Base-by-base conservation (phyloP, 92 coral and sea anemone genomes). In the Heteractis magnifica region DNA sequence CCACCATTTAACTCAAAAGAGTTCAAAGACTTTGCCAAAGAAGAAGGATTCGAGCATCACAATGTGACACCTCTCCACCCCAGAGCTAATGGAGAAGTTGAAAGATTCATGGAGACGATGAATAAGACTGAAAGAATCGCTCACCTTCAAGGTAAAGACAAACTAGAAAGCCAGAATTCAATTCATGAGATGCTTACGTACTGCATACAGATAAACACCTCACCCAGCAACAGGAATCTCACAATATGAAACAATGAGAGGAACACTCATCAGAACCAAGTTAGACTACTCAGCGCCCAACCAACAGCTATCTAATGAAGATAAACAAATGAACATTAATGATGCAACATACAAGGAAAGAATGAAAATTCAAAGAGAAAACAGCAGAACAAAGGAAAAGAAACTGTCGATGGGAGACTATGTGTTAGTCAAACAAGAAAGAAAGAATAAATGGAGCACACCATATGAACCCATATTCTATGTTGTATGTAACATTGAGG, bases 171-270 rank as follows among this genome's bases (percentile, higher is more conserved):
- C n/a, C n/a, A n/a, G n/a, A n/a, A n/a, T n/a, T 74, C 90, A 10
- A 77, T 89, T 5, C 92, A 91, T 10, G 92, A 89, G 65, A 89
- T 91, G 94, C 89, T 89, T 1, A 81, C 65, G n/a, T n/a, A n/a
- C n/a, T 3, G 88, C 88, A 55, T 91, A 82, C 86, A 91, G 94
- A 83, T 85, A 86, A 71, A 88, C 90, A 78, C 92, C 90, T 19
- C 94, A 85, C 71, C 90, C 92, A 74, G 92, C 90, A 49, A 91
- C 92, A 82, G 93, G 91, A 76, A 74, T 84, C 81, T 50, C 91
- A 81, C 86, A 87, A 8, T 88, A 85, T 51, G 87, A 85, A 82
- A 88, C 88, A 70, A 78, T 85, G 75, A 85, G 81, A 23, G 90
- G 90, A 62, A 74, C 88, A 74, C 4, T 71, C 10, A 64, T 90